Base-by-base conservation (phyloP, 2,888 invertebrate species). In the Phengaris alcon region DNA sequence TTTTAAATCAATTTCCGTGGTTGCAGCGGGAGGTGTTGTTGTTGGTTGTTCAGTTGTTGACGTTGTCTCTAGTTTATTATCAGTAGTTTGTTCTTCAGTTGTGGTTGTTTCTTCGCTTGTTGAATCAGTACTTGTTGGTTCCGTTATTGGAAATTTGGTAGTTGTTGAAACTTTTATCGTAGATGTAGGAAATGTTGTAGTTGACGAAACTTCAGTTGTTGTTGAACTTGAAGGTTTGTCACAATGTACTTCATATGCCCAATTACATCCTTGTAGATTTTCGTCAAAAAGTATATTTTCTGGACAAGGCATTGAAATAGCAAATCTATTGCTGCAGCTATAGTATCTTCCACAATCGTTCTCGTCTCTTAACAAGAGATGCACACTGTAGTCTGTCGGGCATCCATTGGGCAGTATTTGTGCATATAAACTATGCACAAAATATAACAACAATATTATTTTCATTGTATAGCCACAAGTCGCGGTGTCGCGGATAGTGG, bases 321-420 rank as follows among this genome's bases (percentile, higher is more conserved):
- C 52, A 12, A 52, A 35, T 54, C 72, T 54, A 54, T 72, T 72
- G 72, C 72, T 72, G 72, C 72, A 72, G 48, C 52, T 52, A 35
- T 72, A 72, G 72, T 72, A 72, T 13, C 52, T 10, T 7, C 72
- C 72, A 35, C 72, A 72, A 13, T 54, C 54, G 9, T 9, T 22
- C 22, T 72, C 72, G 52, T 72, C 72, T 12, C 72, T 22, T 35
- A 72, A 22, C 72, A 72, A 22, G 54, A 51, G 52, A 54, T 72
- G 72, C 10, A 72, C 8, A 35, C 52, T 52, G 54, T 52, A 35
- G 54, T 72, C 72, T 13, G 13, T 13, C 35, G 72, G 72, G 54
- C 72, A 72, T 54, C 72, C 72, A 13, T 54, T 54, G 7, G 72
- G 72, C 51, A 72, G 52, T 4, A 54, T 54, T 12, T 72, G 22